These are phyloP conservation scores for Saturnia japonica DNA, from an alignment of 2,888 invertebrate genomes.

Conservation along the genomic window DNA sequence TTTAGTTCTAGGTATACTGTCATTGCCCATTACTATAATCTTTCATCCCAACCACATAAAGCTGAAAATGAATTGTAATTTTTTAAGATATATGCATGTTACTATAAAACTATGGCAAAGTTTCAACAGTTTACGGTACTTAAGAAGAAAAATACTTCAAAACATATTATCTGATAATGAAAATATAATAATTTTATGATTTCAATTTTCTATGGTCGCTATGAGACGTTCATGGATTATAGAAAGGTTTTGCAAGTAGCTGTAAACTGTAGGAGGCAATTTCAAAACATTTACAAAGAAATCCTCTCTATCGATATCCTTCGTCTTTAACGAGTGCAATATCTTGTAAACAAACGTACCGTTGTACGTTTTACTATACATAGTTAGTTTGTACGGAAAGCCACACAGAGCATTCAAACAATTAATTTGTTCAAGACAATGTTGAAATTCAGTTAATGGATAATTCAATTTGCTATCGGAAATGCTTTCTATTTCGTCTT, in stretches of 20 bases:
- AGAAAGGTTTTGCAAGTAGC: neutral
- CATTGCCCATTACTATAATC: too few relatives aligned
- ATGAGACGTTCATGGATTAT: neutral
- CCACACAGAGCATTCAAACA: constrained; percentile 50
- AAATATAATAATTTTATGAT: neutral
- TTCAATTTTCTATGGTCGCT: neutral
- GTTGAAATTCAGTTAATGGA: constrained; percentile 42
- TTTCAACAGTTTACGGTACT: too few relatives aligned
- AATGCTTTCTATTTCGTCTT: constrained; percentile 26
- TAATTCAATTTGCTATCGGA: constrained; percentile 32
- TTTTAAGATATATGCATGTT: too few relatives aligned
- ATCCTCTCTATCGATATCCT: neutral
- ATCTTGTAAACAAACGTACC: constrained; percentile 46
- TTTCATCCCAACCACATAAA: too few relatives aligned
- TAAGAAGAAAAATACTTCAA: neutral
- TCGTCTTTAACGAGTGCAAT: constrained; percentile 25
- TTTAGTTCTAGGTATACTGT: too few relatives aligned
- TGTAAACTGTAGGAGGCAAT: neutral
- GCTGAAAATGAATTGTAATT: too few relatives aligned
- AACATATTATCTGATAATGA: neutral
- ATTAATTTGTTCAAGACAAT: constrained; percentile 46
- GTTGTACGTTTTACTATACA: constrained; percentile 41
- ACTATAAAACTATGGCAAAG: too few relatives aligned
- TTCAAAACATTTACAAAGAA: neutral
- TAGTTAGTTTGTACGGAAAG: constrained; percentile 31